These are phyloP conservation scores for Mus musculus DNA, from an alignment of 2,113 vertebrate genomes.

Conservation along the genomic window GRCm39 chr2:40747001-40747500, in stretches of 20 bases:
- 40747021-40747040: constrained; percentile 7
- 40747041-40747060: neutral
- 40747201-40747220: neutral
- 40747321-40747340: neutral
- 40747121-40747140: neutral
- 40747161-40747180: neutral
- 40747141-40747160: constrained; percentile 33
- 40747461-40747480: neutral
- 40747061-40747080: neutral
- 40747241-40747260: neutral
- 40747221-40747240: neutral
- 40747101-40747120: neutral
- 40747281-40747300: neutral
- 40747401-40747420: constrained; percentile 43
- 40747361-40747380: neutral
- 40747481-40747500: neutral
- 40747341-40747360: neutral
- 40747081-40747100: constrained; percentile 15
- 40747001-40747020: constrained; percentile 44
- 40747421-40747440: constrained; percentile 28
- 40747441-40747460: constrained; percentile 13
- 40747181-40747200: neutral
- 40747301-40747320: neutral
- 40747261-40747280: neutral
- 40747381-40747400: neutral